Evolutionary conservation across 2,113 vertebrate species (phyloP).

Genomic region (Arothron firmamentum): DNA sequence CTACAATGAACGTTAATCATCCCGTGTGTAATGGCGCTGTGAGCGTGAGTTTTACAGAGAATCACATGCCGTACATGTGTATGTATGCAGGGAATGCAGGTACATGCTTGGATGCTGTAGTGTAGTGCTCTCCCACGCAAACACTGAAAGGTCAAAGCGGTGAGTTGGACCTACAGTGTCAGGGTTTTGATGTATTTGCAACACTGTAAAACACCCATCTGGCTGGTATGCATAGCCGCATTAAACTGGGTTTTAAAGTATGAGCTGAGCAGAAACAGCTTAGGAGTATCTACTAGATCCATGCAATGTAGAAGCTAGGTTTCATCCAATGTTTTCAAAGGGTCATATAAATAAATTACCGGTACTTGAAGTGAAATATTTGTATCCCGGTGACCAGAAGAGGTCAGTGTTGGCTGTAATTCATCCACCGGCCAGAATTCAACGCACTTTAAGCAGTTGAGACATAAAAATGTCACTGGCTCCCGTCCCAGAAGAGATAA

Average conservation of each 20-base stretch:
- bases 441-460: constrained; percentile 28
- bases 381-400: constrained; percentile 38
- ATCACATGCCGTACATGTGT: constrained; percentile 2
- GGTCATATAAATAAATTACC: background rate
- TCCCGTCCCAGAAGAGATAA: constrained; percentile 17
- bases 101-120: background rate
- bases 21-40: constrained; percentile 1
- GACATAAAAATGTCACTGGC: constrained; percentile 26
- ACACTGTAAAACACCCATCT: constrained; percentile 5
- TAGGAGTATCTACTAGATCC: too few species aligned
- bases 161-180: constrained; percentile 22
- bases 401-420: constrained; percentile 46
- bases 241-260: constrained; percentile 25
- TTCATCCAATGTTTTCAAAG: background rate
- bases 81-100: constrained; percentile 2
- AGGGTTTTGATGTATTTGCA: constrained; percentile 23
- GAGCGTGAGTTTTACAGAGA: background rate
- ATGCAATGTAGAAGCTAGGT: background rate
- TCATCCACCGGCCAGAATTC: background rate
- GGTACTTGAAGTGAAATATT: background rate
- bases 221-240: constrained; percentile 1
- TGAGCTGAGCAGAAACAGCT: background rate
- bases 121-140: constrained; percentile 13
- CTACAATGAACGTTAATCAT: constrained; percentile 3
- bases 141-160: constrained; percentile 32